A percentile compares a stretch with the other conserved stretches of the same genome.
phyloP scores from a whole-genome alignment of 2,113 vertebrate genomes.

The Erpornis zantholeuca region DNA sequence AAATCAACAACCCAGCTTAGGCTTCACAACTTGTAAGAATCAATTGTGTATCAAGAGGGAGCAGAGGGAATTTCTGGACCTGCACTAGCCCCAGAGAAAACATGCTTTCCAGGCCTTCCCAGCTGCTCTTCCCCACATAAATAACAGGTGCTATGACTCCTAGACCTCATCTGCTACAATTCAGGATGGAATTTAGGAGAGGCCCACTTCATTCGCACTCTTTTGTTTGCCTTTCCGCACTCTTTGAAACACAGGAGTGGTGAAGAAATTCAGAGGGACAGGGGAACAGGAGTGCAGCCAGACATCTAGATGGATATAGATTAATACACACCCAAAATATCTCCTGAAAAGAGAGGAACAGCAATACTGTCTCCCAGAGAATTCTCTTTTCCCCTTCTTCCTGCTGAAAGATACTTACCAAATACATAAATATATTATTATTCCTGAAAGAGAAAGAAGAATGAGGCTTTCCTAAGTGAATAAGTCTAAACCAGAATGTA shows the following conservation, averaged over 20 bases:
- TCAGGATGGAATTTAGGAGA: not conserved
- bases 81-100: not conserved
- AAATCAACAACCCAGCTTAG: not conserved
- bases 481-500: not conserved
- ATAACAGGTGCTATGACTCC: rapidly evolving
- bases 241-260: not conserved
- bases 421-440: not conserved
- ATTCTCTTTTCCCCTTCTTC: not conserved
- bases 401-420: not conserved
- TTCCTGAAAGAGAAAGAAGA: not conserved
- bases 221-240: not conserved
- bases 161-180: not conserved
- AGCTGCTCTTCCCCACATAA: not conserved
- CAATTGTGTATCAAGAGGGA: not conserved
- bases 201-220: not conserved
- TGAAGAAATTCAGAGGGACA: not conserved
- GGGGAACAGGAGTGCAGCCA: not conserved
- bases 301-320: not conserved
- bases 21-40: not conserved
- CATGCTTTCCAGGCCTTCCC: not conserved
- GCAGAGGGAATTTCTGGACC: not conserved
- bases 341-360: not conserved
- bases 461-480: not conserved
- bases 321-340: not conserved
- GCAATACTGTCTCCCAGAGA: not conserved